phyloP scores from a whole-genome alignment of 2,888 invertebrate species.

The Dolichomitus sp. region DNA sequence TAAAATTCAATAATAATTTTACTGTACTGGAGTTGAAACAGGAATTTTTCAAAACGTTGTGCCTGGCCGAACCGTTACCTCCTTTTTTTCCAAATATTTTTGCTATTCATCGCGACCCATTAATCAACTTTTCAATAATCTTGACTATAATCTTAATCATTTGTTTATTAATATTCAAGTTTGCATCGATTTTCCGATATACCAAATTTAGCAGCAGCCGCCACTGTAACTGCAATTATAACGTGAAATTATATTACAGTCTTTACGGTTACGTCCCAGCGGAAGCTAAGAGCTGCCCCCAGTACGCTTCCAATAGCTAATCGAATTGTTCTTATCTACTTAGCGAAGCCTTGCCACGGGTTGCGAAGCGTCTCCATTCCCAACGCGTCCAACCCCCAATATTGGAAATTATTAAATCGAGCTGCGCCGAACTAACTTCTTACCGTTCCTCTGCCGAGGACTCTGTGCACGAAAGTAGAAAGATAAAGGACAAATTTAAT shows the following conservation, averaged over 20 bases:
- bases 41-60: too few relatives aligned
- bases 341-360: slow-evolving; percentile 81
- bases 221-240: slow-evolving; percentile 19
- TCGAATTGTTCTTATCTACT: slow-evolving; percentile 83
- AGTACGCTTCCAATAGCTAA: slow-evolving; percentile 75
- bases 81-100: too few relatives aligned
- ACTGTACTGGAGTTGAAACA: too few relatives aligned
- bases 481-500: slow-evolving; percentile 14
- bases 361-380: slow-evolving; percentile 66
- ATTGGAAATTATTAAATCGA: slow-evolving; percentile 63
- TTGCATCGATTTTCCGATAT: slow-evolving; percentile 8
- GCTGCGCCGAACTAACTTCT: slow-evolving; percentile 6
- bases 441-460: slow-evolving; percentile 1
- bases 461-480: slow-evolving; percentile 2
- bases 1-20: too few relatives aligned
- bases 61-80: too few relatives aligned
- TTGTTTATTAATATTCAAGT: background rate
- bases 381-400: slow-evolving; percentile 63
- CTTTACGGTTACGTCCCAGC: slow-evolving; percentile 33
- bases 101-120: background rate
- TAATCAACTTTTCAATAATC: too few relatives aligned
- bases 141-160: background rate
- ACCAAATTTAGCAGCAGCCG: slow-evolving; percentile 6
- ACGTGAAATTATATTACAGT: slow-evolving; percentile 40
- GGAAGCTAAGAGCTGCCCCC: slow-evolving; percentile 37